These are phyloP conservation scores for Microcebus tavaratra DNA, from an alignment of 2,113 vertebrate species.

Conservation along the genomic window DNA sequence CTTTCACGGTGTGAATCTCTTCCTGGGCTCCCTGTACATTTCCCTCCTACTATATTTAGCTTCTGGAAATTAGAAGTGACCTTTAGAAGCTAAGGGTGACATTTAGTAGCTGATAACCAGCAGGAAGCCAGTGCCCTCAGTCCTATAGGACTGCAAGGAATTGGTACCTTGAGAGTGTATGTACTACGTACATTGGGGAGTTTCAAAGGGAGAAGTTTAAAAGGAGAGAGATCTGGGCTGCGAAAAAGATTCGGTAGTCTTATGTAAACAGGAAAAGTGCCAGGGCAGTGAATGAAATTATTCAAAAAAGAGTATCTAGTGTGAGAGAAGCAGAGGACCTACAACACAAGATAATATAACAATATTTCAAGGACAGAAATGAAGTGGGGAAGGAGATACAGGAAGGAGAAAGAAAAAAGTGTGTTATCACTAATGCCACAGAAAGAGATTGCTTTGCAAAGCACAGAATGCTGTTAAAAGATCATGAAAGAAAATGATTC, in stretches of 20 bases:
- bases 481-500: neutral
- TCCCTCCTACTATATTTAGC: neutral
- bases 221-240: neutral
- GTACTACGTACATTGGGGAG: no score
- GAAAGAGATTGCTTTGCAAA: neutral
- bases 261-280: neutral
- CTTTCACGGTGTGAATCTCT: neutral
- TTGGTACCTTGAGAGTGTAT: no score
- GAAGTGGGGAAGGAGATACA: neutral
- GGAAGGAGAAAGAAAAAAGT: neutral
- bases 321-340: neutral
- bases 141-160: neutral
- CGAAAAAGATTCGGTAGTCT: neutral
- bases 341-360: neutral
- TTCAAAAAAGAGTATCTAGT: no score
- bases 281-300: neutral
- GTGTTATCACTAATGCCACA: neutral
- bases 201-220: neutral
- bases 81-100: neutral
- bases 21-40: neutral
- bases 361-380: neutral
- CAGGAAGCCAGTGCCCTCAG: neutral
- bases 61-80: neutral
- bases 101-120: neutral
- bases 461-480: neutral